Evolutionary conservation across 2,113 vertebrate genomes (phyloP), one percentile per base, ranked within the genome.

Genomic region (Marmota flaviventris): DNA sequence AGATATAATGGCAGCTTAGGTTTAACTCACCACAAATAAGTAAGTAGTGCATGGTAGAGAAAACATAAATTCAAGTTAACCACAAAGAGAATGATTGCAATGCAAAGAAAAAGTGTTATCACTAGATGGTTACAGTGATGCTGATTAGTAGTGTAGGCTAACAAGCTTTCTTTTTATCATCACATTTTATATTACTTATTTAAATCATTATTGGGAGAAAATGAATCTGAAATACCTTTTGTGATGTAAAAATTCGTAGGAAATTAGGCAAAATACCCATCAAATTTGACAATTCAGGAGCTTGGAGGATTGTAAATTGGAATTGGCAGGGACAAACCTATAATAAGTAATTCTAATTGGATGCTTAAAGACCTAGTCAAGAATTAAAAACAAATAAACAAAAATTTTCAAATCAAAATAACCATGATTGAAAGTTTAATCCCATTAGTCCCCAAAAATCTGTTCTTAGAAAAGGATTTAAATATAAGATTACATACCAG

Each of bases 391-490:
- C 34, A 91, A 81, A 79, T 17, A 58, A 81, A 84, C 1, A 73
- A 91, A 90, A 70, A 25, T 12, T 39, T 42, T 63, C 22, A 70
- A 93, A 56, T 84, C 20, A 90, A 65, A 95, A 67, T 48, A 56
- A 45, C 34, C 45, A 0, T 25, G 37, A 73, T 85, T 2, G 78
- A 90, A 48, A 58, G 4, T 79, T 79, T 75, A 86, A 70, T 75
- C 37, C 1, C 17, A 89, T 5, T 92, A 48, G 12, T 73, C 29
- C 56, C 73, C 73, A 34, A 70, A 45, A 67, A 67, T 75, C 58
- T 94, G 45, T 69, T 86, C 42, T 90, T 39, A n/a, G 22, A 77
- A 78, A n/a, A 88, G 8, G 5, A 27, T 85, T 96, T 92, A 94
- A 84, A 92, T 45, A n/a, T 78, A 94, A 90, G 29, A 77, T 85